Evolutionary conservation across 1,140 invertebrate species (phyloP).

Genomic region (Trichonephila clavipes): DNA sequence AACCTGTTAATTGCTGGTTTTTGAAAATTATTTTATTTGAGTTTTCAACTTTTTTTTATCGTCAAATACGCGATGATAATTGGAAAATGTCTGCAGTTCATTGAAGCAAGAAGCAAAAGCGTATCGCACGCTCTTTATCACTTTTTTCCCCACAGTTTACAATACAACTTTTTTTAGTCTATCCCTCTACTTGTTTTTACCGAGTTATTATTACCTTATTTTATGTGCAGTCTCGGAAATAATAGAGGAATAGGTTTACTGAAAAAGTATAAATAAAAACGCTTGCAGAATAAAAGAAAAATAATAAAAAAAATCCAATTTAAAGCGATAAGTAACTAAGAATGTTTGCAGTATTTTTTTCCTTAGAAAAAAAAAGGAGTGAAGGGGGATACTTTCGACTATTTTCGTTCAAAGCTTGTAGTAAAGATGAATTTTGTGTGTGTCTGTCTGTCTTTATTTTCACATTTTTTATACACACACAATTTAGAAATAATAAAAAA

Average conservation of each 20-base stretch:
- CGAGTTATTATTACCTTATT: constrained; percentile 30
- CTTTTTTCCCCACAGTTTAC: neutral
- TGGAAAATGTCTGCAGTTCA: neutral
- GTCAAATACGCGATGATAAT: neutral
- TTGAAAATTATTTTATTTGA: neutral
- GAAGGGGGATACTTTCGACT: too few relatives aligned
- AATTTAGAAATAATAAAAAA: neutral
- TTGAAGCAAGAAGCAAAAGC: neutral
- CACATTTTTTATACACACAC: neutral
- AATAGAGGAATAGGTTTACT: neutral
- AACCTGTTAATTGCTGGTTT: constrained; percentile 22
- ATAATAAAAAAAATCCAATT: constrained; percentile 33
- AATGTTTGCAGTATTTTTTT: constrained; percentile 30
- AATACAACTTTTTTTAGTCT: neutral
- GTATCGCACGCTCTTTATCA: neutral
- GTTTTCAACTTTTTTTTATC: neutral
- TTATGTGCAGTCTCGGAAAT: neutral
- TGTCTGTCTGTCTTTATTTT: neutral
- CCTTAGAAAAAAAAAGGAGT: neutral
- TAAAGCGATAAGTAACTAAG: constrained; percentile 43
- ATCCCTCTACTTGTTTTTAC: neutral
- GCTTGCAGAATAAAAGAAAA: too few relatives aligned
- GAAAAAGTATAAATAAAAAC: neutral
- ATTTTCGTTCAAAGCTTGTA: constrained; percentile 27
- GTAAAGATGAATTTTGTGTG: neutral